These are phyloP conservation scores for Erebia palarica DNA, from an alignment of 2,888 invertebrate species.

Conservation along the genomic window DNA sequence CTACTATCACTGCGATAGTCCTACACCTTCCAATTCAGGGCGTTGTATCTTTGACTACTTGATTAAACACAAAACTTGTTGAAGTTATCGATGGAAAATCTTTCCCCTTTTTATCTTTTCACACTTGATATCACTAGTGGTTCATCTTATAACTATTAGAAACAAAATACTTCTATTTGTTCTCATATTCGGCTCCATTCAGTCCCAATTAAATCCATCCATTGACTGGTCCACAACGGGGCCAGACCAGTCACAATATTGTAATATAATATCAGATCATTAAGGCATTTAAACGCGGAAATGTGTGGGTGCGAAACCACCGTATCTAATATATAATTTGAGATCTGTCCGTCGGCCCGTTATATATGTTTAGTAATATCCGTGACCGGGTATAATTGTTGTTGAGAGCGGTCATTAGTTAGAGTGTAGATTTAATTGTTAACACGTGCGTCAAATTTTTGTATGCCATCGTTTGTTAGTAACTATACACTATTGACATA, in stretches of 20 bases:
- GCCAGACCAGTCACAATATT: slow-evolving; percentile 65
- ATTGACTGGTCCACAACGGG: slow-evolving; percentile 65
- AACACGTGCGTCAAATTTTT: slow-evolving; percentile 69
- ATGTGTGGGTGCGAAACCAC: slow-evolving; percentile 81
- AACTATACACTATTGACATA: slow-evolving; percentile 6
- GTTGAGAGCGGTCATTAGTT: slow-evolving; percentile 71
- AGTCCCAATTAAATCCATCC: slow-evolving; percentile 60
- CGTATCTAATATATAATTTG: slow-evolving; percentile 81
- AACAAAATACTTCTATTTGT: slow-evolving; percentile 56
- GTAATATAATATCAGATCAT: slow-evolving; percentile 78
- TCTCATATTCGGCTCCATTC: slow-evolving; percentile 57
- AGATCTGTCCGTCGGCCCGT: slow-evolving; percentile 69
- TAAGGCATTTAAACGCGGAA: slow-evolving; percentile 75
- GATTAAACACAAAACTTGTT: slow-evolving; percentile 1
- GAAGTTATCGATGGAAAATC: not conserved
- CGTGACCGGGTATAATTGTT: slow-evolving; percentile 76
- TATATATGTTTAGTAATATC: slow-evolving; percentile 66
- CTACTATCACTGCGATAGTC: not conserved
- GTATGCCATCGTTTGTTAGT: slow-evolving; percentile 51
- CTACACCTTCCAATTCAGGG: not conserved
- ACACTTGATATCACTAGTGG: slow-evolving; percentile 19
- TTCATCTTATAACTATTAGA: slow-evolving; percentile 18
- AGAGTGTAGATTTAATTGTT: slow-evolving; percentile 73
- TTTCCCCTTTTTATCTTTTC: slow-evolving; percentile 15
- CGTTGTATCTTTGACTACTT: not conserved